A percentile compares a stretch with the other conserved stretches of the same genome.
These are phyloP conservation scores for Caenorhabditis sp. DNA, from an alignment of 2,888 invertebrate species.

Conservation along the genomic window DNA sequence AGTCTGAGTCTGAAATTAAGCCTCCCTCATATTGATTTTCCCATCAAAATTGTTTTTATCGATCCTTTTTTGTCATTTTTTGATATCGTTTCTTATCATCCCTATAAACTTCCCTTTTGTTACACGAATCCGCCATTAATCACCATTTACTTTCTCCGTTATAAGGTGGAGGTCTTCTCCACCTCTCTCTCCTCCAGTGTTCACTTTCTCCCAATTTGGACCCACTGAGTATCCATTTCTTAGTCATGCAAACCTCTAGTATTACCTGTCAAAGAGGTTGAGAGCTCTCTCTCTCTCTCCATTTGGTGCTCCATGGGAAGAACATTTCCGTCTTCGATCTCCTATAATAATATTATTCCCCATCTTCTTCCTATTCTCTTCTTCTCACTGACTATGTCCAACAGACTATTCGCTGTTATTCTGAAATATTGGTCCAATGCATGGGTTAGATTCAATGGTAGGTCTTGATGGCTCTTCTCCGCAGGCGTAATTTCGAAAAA, in stretches of 20 bases:
- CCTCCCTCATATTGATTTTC: background rate
- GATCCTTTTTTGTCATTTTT: constrained; percentile 15
- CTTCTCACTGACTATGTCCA: constrained; percentile 30
- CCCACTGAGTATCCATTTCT: constrained; percentile 54
- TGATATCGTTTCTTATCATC: constrained; percentile 4
- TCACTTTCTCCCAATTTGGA: constrained; percentile 36
- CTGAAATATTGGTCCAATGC: constrained; percentile 49
- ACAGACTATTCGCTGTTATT: constrained; percentile 36
- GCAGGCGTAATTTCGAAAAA: constrained; percentile 35
- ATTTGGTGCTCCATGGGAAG: constrained; percentile 37
- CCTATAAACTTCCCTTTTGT: constrained; percentile 40
- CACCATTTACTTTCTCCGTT: constrained; percentile 50
- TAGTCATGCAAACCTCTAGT: constrained; percentile 61
- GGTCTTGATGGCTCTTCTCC: constrained; percentile 31
- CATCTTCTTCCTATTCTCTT: constrained; percentile 12
- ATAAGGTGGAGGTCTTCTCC: constrained; percentile 39
- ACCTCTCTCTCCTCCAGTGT: constrained; percentile 8
- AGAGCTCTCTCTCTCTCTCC: constrained; percentile 28
- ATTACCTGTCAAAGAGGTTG: constrained; percentile 55
- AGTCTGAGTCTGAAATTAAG: background rate
- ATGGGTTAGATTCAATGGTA: constrained; percentile 41
- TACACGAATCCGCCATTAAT: constrained; percentile 54
- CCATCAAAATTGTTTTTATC: constrained; percentile 7
- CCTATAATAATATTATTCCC: constrained; percentile 41
- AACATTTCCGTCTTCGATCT: constrained; percentile 42